Percentiles rank a stretch among this genome's conserved stretches.
Conservation (phyloP, 2,888 invertebrate genomes). For the Cataglyphis livida region DNA sequence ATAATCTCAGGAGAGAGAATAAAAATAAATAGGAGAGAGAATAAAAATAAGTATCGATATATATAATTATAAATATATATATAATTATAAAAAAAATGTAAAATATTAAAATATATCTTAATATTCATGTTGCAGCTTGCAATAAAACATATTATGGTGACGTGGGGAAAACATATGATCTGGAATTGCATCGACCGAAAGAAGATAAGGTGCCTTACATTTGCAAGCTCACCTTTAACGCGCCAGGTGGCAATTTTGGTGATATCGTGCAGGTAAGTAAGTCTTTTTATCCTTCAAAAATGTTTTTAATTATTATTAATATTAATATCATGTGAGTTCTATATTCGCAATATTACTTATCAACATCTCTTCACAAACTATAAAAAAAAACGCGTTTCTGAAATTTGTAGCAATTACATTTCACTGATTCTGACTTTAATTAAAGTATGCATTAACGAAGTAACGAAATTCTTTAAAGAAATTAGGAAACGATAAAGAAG, state of each 20-base stretch:
- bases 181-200: constrained; percentile 94
- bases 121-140: constrained; percentile 89
- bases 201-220: constrained; percentile 95
- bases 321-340: not conserved
- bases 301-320: not conserved
- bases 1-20: not conserved
- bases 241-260: constrained; percentile 93
- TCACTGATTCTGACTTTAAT: constrained; percentile 29
- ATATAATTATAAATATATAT: not conserved
- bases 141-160: constrained; percentile 97
- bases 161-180: constrained; percentile 93
- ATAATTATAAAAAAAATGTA: not conserved
- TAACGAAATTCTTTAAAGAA: constrained; percentile 42
- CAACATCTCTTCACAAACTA: not conserved
- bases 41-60: not conserved
- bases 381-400: not conserved
- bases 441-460: constrained; percentile 39
- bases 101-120: not conserved
- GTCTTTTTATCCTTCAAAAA: constrained; percentile 56
- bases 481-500: not conserved
- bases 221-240: constrained; percentile 94
- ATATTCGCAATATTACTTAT: not conserved
- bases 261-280: constrained; percentile 95
- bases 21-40: not conserved
- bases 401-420: constrained; percentile 42